phyloP scores from a whole-genome alignment of 2,797 vertebrate species.

The Lycodopsis pacificus region DNA sequence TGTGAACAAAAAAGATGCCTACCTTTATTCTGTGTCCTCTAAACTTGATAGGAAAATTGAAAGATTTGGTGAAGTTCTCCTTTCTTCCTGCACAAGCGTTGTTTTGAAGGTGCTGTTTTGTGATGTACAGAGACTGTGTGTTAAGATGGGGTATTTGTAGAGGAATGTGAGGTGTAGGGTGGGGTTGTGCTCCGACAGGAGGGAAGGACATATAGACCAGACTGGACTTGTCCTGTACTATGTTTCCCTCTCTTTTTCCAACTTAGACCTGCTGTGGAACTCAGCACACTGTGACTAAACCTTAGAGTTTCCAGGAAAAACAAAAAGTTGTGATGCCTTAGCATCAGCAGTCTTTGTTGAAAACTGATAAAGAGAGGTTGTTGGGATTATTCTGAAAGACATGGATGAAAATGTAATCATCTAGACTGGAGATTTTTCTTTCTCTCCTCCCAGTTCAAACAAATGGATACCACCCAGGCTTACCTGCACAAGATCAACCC shows the following conservation, averaged over 20 bases:
- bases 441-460: background rate
- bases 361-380: background rate
- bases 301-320: background rate
- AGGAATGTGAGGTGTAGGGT: conserved; percentile 69
- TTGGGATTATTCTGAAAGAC: background rate
- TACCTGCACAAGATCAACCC: background rate
- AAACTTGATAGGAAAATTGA: conserved; percentile 9
- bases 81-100: background rate
- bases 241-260: conserved; percentile 47
- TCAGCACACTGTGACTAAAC: background rate
- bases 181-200: conserved; percentile 27
- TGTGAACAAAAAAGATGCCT: conserved; percentile 26
- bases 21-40: conserved; percentile 57
- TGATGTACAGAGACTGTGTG: background rate
- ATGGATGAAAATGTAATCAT: conserved; percentile 13
- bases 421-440: background rate
- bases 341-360: background rate
- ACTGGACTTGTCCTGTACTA: conserved; percentile 63
- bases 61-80: background rate
- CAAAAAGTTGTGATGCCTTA: background rate
- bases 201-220: conserved; percentile 60
- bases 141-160: conserved; percentile 68
- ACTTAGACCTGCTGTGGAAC: background rate
- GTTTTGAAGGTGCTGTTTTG: conserved; percentile 35
- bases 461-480: conserved; percentile 15